These are phyloP conservation scores for Odontothrips loti DNA, from an alignment of 2,888 invertebrate species.

Conservation along the genomic window DNA sequence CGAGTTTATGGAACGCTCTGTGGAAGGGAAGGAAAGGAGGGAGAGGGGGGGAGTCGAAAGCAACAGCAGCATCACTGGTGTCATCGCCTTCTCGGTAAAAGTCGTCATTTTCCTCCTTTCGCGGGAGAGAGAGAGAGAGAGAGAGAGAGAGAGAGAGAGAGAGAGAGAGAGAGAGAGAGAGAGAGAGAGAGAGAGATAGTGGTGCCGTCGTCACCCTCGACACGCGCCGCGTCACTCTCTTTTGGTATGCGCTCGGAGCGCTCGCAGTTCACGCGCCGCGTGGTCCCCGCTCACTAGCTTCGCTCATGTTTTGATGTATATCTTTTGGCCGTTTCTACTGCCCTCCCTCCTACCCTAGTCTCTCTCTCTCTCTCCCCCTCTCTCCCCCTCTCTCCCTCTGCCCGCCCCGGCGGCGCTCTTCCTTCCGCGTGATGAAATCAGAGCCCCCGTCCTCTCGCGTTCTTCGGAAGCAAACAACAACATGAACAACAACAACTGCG, in stretches of 20 bases:
- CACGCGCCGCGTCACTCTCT: neutral
- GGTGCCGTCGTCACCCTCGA: neutral
- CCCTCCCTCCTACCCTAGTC: neutral
- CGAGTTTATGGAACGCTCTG: neutral
- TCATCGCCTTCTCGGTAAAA: neutral
- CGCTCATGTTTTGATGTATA: conserved; percentile 12
- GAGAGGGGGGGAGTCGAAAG: neutral
- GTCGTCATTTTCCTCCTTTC: neutral
- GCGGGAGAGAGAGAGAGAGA: neutral
- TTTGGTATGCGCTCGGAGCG: neutral
- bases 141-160: neutral
- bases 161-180: neutral
- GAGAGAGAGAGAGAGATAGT: neutral
- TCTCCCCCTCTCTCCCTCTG: neutral
- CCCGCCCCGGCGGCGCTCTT: neutral
- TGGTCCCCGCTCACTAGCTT: neutral
- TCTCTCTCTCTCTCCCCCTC: neutral
- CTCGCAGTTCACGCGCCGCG: neutral
- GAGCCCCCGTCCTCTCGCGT: neutral
- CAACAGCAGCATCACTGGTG: neutral
- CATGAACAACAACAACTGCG: too few species aligned
- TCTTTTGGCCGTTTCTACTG: neutral
- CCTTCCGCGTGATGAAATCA: neutral
- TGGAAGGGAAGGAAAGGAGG: neutral
- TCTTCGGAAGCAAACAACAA: neutral